Conservation (phyloP, 2,888 invertebrate genomes). For the Latrodectus elegans region DNA sequence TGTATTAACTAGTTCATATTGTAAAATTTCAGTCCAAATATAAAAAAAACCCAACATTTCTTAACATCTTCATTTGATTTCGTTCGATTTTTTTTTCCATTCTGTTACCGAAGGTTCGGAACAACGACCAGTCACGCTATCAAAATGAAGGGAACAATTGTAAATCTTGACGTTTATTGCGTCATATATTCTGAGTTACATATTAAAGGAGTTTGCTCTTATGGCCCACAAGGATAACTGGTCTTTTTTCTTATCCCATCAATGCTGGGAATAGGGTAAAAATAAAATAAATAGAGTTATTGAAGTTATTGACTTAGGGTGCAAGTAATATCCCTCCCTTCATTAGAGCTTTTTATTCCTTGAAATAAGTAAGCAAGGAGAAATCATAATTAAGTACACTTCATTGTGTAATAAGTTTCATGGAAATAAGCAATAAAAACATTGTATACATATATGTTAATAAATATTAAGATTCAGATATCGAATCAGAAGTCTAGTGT, state of each 20-base stretch:
- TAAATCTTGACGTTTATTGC: conserved; percentile 52
- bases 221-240: conserved; percentile 31
- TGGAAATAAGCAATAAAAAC: no score
- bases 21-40: background rate
- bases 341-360: no score
- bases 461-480: no score
- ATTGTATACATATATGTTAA: no score
- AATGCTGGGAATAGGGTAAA: no score
- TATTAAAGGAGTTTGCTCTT: conserved; percentile 39
- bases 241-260: conserved; percentile 8
- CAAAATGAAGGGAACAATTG: conserved; percentile 57
- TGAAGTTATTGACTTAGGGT: conserved; percentile 8
- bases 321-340: no score
- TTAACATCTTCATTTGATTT: conserved; percentile 2
- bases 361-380: no score
- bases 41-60: background rate
- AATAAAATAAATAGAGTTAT: background rate
- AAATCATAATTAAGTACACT: no score
- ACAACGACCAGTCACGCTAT: conserved; percentile 64
- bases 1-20: no score
- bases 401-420: no score
- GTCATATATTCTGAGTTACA: conserved; percentile 40
- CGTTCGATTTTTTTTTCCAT: conserved; percentile 23
- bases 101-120: conserved; percentile 19
- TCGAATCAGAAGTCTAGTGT: no score